A percentile compares a stretch with the other conserved stretches of the same genome.
phyloP scores from a whole-genome alignment of 2,888 invertebrate species.

The Cataglyphis rosenhaueri region DNA sequence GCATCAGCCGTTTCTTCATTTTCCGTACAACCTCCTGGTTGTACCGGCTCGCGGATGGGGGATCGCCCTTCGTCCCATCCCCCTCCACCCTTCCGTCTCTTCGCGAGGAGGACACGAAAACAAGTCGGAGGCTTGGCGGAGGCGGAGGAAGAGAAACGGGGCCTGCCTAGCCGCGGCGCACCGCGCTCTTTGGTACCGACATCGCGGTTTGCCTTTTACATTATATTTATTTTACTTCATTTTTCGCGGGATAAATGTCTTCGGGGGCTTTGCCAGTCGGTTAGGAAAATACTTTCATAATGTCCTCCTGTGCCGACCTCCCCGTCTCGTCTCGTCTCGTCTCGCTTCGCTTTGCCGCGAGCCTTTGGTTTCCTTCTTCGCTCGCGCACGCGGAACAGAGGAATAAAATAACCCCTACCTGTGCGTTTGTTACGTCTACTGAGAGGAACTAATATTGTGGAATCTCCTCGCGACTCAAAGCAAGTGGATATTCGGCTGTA shows the following conservation, averaged over 20 bases:
- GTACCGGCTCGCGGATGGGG: constrained; percentile 41
- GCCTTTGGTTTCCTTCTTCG: constrained; percentile 46
- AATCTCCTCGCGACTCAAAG: constrained; percentile 53
- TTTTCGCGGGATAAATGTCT: constrained; percentile 77
- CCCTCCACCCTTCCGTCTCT: not conserved
- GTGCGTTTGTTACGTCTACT: constrained; percentile 68
- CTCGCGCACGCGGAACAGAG: constrained; percentile 47
- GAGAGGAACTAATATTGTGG: constrained; percentile 67
- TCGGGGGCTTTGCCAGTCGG: constrained; percentile 76
- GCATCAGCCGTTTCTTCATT: constrained; percentile 36
- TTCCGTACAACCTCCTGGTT: constrained; percentile 42
- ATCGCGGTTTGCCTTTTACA: constrained; percentile 73
- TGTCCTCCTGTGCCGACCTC: constrained; percentile 60
- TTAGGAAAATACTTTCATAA: constrained; percentile 78
- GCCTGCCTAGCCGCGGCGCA: constrained; percentile 28
- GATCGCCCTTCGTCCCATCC: constrained; percentile 18
- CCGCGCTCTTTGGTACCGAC: constrained; percentile 60
- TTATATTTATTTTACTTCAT: constrained; percentile 78
- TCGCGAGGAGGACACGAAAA: constrained; percentile 46
- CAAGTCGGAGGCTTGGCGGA: constrained; percentile 32
- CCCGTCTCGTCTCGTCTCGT: not conserved
- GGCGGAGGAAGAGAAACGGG: constrained; percentile 47
- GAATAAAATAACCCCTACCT: constrained; percentile 64
- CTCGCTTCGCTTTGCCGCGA: constrained; percentile 23
- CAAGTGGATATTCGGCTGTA: constrained; percentile 51